phyloP scores from a whole-genome alignment of 2,888 invertebrate genomes.

The Fabriciana adippe region DNA sequence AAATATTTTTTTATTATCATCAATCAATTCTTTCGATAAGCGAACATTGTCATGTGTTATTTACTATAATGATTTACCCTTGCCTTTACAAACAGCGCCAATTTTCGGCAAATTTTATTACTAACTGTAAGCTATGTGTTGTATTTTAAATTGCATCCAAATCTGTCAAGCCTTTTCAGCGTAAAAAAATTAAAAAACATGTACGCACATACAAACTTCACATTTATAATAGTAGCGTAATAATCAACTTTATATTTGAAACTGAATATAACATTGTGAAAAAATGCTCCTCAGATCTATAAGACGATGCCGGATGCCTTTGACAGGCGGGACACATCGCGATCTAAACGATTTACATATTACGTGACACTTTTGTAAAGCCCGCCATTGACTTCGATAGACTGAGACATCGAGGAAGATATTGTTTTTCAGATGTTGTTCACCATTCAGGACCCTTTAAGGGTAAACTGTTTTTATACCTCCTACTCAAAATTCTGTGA shows the following conservation, averaged over 20 bases:
- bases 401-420: constrained; percentile 75
- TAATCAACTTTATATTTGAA: constrained; percentile 49
- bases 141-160: constrained; percentile 39
- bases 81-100: too few species aligned
- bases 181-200: too few species aligned
- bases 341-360: constrained; percentile 81
- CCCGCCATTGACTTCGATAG: constrained; percentile 77
- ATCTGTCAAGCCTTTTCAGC: constrained; percentile 25
- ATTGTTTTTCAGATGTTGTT: constrained; percentile 70
- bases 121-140: too few species aligned
- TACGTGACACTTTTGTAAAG: constrained; percentile 79
- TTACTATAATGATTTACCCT: too few species aligned
- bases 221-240: too few species aligned
- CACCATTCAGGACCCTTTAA: constrained; percentile 59
- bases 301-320: constrained; percentile 65
- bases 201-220: too few species aligned
- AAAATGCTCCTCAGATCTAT: constrained; percentile 69
- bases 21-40: too few species aligned
- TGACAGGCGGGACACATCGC: constrained; percentile 79
- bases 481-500: constrained; percentile 57
- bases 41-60: too few species aligned
- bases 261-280: constrained; percentile 69
- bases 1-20: too few species aligned
- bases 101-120: too few species aligned
- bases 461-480: constrained; percentile 69